Percentiles rank a stretch among this genome's conserved stretches.
Evolutionary conservation across 2,797 vertebrate species (phyloP).

Genomic region (Pempheris klunzingeri): DNA sequence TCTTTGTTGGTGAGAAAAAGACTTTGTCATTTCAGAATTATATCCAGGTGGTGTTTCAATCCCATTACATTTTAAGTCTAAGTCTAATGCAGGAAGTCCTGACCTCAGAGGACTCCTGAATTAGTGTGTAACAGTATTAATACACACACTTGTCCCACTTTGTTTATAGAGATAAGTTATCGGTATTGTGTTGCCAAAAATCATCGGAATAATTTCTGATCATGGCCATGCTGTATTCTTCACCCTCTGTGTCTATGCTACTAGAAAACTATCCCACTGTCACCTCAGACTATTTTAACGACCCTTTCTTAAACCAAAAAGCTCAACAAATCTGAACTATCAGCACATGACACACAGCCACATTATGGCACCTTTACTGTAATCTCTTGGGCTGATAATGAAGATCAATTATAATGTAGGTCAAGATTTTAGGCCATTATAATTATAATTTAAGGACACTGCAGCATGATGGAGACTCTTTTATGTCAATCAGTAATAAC

Average conservation of each 20-base stretch:
- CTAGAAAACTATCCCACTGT: background rate
- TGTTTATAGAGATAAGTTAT: background rate
- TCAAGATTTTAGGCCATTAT: background rate
- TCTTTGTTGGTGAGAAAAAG: background rate
- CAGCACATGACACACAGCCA: background rate
- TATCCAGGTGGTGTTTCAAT: background rate
- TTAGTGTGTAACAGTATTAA: background rate
- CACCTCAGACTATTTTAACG: slow-evolving; percentile 2
- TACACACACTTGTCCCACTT: background rate
- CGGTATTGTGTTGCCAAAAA: background rate
- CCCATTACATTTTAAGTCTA: background rate
- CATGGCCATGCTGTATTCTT: background rate
- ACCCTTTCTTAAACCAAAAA: background rate
- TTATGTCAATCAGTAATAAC: background rate
- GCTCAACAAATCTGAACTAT: background rate
- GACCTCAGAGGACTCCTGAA: background rate
- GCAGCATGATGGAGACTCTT: background rate
- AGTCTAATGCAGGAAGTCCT: background rate
- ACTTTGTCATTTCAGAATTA: background rate
- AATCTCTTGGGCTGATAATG: slow-evolving; percentile 8
- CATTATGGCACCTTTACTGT: background rate
- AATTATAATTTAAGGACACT: background rate
- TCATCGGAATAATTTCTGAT: background rate
- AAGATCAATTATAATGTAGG: slow-evolving; percentile 12
- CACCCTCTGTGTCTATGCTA: background rate